Evolutionary conservation across 2,888 invertebrate species (phyloP).

Genomic region (Steromphala cineraria): DNA sequence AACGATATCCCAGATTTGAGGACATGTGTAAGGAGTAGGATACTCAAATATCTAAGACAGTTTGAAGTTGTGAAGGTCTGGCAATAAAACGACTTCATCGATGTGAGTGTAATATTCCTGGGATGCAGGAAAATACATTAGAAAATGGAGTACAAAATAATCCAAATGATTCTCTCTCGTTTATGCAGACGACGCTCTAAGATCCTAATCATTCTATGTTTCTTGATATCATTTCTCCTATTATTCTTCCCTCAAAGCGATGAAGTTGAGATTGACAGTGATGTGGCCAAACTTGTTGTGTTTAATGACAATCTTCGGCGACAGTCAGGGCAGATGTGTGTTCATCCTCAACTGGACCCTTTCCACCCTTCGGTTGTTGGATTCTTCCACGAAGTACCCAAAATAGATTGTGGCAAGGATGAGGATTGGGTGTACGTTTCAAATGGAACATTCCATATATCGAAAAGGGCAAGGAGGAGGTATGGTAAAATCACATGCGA

Average conservation of each 20-base stretch:
- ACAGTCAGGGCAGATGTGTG: conserved; percentile 77
- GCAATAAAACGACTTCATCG: not conserved
- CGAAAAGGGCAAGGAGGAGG: conserved; percentile 76
- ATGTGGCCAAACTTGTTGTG: not conserved
- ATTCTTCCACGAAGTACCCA: conserved; percentile 81
- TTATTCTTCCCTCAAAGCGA: not conserved
- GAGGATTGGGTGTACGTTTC: conserved; percentile 87
- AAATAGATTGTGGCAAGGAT: conserved; percentile 81
- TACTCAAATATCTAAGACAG: not conserved
- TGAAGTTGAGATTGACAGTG: not conserved
- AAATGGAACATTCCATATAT: conserved; percentile 80
- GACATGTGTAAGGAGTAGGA: not conserved
- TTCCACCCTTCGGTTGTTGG: conserved; percentile 84
- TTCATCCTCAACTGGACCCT: conserved; percentile 81
- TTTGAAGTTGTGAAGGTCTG: not conserved
- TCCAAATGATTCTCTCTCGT: not conserved
- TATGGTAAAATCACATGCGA: conserved; percentile 77
- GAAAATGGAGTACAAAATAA: not conserved
- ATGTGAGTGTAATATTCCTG: not conserved
- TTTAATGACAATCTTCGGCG: conserved; percentile 14
- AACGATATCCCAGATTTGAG: not conserved
- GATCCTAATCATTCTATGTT: not conserved
- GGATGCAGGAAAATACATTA: not conserved
- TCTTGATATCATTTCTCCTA: not conserved
- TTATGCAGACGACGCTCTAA: not conserved